Evolutionary conservation across 2,797 vertebrate genomes (phyloP).

Genomic region (Australoheros facetus): DNA sequence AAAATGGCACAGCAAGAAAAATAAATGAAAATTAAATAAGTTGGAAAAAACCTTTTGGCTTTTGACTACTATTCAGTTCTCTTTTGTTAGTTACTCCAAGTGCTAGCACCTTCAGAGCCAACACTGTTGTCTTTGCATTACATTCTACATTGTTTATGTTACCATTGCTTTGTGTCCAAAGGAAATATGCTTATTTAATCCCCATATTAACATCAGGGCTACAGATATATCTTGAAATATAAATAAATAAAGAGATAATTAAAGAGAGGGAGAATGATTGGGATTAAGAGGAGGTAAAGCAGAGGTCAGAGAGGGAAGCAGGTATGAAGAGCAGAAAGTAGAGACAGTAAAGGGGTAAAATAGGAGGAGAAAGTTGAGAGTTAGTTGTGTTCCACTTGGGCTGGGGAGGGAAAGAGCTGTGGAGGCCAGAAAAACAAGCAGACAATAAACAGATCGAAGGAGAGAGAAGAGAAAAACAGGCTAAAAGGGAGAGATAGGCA

Average conservation of each 20-base stretch:
- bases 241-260: not conserved
- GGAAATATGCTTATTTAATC: too few relatives aligned
- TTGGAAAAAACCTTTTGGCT: too few relatives aligned
- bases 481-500: conserved; percentile 47
- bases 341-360: not conserved
- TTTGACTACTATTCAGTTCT: too few relatives aligned
- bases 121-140: too few relatives aligned
- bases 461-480: conserved; percentile 63
- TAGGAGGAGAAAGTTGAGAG: not conserved
- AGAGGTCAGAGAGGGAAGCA: not conserved
- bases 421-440: conserved; percentile 71
- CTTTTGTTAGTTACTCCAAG: too few relatives aligned
- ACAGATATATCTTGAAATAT: not conserved
- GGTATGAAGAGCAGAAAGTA: conserved; percentile 1
- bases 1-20: too few relatives aligned
- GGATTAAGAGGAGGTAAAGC: not conserved
- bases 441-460: conserved; percentile 73
- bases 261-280: not conserved
- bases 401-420: conserved; percentile 24
- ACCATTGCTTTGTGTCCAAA: too few relatives aligned
- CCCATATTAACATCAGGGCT: too few relatives aligned
- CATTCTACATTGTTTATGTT: too few relatives aligned
- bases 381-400: conserved; percentile 4
- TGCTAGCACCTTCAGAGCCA: too few relatives aligned
- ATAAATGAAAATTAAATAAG: too few relatives aligned